Percentiles rank a stretch among this genome's conserved stretches.
phyloP scores from a whole-genome alignment of 1,140 invertebrate species.

The Drosophila watanabei region DNA sequence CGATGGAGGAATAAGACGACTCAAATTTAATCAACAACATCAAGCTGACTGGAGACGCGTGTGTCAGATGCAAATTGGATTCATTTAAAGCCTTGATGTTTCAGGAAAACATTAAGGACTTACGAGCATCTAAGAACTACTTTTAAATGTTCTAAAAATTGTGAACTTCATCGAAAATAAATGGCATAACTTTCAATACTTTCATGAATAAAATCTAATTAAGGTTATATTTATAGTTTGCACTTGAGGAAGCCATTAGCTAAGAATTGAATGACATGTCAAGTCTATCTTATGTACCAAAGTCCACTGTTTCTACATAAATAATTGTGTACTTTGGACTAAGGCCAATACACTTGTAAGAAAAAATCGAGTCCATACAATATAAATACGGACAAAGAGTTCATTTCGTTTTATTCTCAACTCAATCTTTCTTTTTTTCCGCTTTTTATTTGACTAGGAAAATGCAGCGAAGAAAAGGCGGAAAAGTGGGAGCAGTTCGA shows the following conservation, averaged over 20 bases:
- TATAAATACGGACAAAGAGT: slow-evolving; percentile 60
- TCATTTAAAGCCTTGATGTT: slow-evolving; percentile 1
- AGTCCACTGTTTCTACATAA: neutral
- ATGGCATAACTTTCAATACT: neutral
- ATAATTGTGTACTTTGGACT: slow-evolving; percentile 29
- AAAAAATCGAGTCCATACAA: slow-evolving; percentile 41
- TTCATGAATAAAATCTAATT: neutral
- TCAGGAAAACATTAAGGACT: slow-evolving; percentile 29
- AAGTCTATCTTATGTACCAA: neutral
- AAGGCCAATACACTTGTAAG: slow-evolving; percentile 29
- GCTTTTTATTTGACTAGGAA: slow-evolving; percentile 36
- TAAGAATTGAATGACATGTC: neutral
- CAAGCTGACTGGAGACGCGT: slow-evolving; percentile 30
- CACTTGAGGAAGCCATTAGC: neutral
- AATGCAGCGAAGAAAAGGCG: slow-evolving; percentile 1
- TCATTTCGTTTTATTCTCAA: slow-evolving; percentile 8
- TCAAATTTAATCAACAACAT: slow-evolving; percentile 68
- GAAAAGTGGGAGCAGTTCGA: slow-evolving; percentile 23
- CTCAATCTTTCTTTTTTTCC: neutral
- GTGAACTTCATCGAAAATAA: slow-evolving; percentile 28
- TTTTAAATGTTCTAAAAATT: neutral
- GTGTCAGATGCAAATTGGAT: slow-evolving; percentile 37
- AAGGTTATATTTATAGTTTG: neutral
- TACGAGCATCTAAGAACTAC: neutral
- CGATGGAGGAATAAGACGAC: slow-evolving; percentile 32